phyloP scores from a whole-genome alignment of 2,888 invertebrate genomes.

The Rhogogaster chlorosoma region DNA sequence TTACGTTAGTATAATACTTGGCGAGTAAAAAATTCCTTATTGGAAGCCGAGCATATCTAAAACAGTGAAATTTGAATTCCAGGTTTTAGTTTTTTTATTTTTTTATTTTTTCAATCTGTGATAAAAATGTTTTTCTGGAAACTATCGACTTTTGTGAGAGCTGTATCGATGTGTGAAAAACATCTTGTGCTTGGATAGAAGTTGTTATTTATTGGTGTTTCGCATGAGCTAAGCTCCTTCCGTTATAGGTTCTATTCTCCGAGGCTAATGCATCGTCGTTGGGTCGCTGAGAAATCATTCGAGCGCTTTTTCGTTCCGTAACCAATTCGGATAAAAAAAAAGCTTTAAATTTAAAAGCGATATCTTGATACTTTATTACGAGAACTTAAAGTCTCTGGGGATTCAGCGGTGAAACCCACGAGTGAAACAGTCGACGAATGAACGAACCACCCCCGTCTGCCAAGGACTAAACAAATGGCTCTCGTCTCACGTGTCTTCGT shows the following conservation, averaged over 20 bases:
- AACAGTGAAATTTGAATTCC: background rate
- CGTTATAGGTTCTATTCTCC: background rate
- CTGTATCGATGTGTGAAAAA: background rate
- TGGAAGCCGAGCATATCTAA: background rate
- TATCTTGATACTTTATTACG: constrained; percentile 38
- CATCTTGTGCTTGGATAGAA: background rate
- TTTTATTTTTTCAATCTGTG: background rate
- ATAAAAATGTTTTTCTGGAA: background rate
- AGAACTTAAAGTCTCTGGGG: constrained; percentile 11
- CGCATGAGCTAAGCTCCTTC: background rate
- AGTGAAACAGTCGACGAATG: constrained; percentile 16
- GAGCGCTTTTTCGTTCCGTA: background rate
- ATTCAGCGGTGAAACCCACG: background rate
- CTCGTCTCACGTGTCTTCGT: constrained; percentile 25
- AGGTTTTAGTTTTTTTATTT: no score
- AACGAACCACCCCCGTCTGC: background rate
- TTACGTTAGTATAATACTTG: background rate
- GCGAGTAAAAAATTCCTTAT: background rate
- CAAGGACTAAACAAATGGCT: constrained; percentile 27
- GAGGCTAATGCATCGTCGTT: background rate
- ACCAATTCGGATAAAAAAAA: background rate
- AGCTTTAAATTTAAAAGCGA: constrained; percentile 10
- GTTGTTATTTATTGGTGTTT: constrained; percentile 11
- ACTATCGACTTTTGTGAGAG: background rate
- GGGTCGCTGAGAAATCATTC: constrained; percentile 13